A percentile compares a stretch with the other conserved stretches of the same genome.
Conservation (phyloP, 1,140 invertebrate species). For the Tetragonula clypearis region DNA sequence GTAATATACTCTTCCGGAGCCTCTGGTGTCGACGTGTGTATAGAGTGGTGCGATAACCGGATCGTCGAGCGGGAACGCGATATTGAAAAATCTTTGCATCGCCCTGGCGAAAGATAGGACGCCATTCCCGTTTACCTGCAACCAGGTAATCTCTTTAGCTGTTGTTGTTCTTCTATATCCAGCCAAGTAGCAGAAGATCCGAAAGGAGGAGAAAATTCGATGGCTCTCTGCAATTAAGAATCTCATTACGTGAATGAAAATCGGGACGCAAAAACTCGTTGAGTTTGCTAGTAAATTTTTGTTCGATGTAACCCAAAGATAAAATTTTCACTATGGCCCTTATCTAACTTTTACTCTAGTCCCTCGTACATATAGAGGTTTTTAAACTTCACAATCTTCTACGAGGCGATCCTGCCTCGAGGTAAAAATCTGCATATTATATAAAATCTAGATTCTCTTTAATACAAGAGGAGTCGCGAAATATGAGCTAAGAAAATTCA, state of each 20-base stretch:
- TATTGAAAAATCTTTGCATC: constrained; percentile 92
- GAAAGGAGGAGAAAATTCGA: not conserved
- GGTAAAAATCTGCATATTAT: not conserved
- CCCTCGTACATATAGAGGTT: too few relatives aligned
- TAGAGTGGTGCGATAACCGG: constrained; percentile 95
- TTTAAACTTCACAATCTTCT: not conserved
- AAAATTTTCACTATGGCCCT: not conserved
- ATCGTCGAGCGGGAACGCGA: constrained; percentile 94
- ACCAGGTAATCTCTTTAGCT: constrained; percentile 40
- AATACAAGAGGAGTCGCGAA: not conserved
- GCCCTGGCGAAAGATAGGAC: constrained; percentile 94
- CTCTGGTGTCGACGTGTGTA: constrained; percentile 93
- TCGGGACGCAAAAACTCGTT: not conserved
- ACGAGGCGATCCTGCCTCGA: too few relatives aligned
- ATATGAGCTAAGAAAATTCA: not conserved
- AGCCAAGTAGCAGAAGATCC: not conserved
- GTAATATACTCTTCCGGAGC: constrained; percentile 89
- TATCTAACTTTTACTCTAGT: not conserved
- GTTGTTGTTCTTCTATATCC: too few relatives aligned
- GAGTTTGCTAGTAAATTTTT: not conserved
- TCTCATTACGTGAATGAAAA: not conserved
- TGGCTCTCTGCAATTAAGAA: constrained; percentile 9
- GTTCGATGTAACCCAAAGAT: not conserved
- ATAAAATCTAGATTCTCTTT: not conserved
- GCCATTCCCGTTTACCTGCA: constrained; percentile 95